Conservation (phyloP, 2,888 invertebrate genomes). For the Andrena hattorfiana region DNA sequence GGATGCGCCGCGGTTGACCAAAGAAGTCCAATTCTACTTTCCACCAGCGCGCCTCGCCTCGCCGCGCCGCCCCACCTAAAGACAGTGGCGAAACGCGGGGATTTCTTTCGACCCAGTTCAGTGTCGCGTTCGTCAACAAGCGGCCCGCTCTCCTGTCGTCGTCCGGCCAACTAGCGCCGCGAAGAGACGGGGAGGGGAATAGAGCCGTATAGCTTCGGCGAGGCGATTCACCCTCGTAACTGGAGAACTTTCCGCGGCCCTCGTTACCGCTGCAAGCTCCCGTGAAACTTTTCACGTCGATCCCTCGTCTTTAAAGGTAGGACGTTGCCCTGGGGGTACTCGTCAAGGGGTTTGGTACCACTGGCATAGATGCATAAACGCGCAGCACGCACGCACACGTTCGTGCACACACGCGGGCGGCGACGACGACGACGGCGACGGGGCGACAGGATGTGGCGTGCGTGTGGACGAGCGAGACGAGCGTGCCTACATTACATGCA, state of each 20-base stretch:
- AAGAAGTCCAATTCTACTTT: conserved; percentile 44
- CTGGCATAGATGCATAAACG: conserved; percentile 84
- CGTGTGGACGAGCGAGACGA: conserved; percentile 73
- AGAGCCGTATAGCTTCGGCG: conserved; percentile 33
- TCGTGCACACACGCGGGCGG: conserved; percentile 32
- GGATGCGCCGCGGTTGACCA: conserved; percentile 1
- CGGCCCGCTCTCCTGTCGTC: not conserved
- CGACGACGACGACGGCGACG: conserved; percentile 36
- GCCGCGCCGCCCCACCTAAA: not conserved
- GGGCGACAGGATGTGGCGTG: conserved; percentile 55
- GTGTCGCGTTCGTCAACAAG: conserved; percentile 53
- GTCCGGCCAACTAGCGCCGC: not conserved
- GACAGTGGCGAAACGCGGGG: conserved; percentile 7
- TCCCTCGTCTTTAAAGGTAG: conserved; percentile 82
- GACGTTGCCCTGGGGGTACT: conserved; percentile 80
- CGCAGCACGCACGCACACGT: conserved; percentile 59
- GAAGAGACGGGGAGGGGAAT: not conserved
- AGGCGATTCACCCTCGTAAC: conserved; percentile 40
- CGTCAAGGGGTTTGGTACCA: conserved; percentile 83
- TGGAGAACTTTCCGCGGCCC: conserved; percentile 26
- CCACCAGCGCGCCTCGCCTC: not conserved
- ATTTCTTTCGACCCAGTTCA: conserved; percentile 70
- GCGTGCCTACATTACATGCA: conserved; percentile 78
- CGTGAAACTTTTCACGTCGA: conserved; percentile 56
- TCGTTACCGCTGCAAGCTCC: conserved; percentile 32